Evolutionary conservation across 2,888 invertebrate genomes (phyloP), one percentile per base, ranked within the genome.

Genomic region (Philereme transversata): DNA sequence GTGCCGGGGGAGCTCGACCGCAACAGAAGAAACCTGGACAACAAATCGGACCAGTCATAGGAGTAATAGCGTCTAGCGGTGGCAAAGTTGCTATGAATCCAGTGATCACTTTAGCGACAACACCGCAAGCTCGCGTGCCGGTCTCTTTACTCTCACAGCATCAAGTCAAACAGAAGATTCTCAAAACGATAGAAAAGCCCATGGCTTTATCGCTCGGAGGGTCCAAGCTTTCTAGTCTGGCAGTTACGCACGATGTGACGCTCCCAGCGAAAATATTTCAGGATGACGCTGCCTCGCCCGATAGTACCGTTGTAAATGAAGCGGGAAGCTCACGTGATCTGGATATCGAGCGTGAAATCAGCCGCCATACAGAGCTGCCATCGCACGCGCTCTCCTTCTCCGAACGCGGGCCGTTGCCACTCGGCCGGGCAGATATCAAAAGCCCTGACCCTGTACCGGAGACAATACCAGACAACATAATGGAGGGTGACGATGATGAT

Each of bases 221-320:
- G 64, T 82, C 93, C 0, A 94, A 93, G 68, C 74, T 93, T 9
- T 94, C 95, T 0, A 92, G 94, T 67, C 84, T 94, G 48, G 90
- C 93, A 0, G 93, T 94, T 5, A 84, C 92, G 0, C 93, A 94
- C 72, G 95, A 94, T 73, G 94, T 87, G 63, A 93, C 93, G 6
- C 83, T 95, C 11, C 95, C 95, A 0, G 94, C 94, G 5, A 95
- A 95, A 77, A 95, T 95, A 74, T 95, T 95, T 76, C 95, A 95
- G 79, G 95, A 95, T 70, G 95, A 95, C 68, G 94, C 93, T 0
- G 93, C 94, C 0, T 94, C 95, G 0, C 94, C 95, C 0, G 94
- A 94, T 67, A 88, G 90, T 62, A 87, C 91, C 3, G 85, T 86
- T 4, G 71, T 78, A 0, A 75, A 83, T 4, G 90, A 89, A 63